These are phyloP conservation scores for Entomobrya multifasciata DNA, from an alignment of 2,888 invertebrate species.

Conservation along the genomic window DNA sequence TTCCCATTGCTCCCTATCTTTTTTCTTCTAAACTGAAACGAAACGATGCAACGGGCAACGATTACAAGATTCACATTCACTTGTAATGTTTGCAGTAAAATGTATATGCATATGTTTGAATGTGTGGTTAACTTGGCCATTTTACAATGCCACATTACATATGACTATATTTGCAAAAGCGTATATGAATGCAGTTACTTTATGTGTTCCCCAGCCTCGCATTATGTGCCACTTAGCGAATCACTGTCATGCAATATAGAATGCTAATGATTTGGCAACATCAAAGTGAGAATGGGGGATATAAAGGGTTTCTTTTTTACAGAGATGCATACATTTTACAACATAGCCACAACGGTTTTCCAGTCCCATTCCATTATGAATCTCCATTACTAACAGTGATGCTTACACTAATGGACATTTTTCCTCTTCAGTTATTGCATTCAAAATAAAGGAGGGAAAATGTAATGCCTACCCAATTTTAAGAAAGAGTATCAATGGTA, in stretches of 20 bases:
- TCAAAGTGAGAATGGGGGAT: conserved; percentile 44
- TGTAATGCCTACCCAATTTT: not conserved
- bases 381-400: not conserved
- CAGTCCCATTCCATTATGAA: conserved; percentile 28
- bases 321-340: conserved; percentile 2
- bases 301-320: conserved; percentile 26
- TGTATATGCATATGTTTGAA: not conserved
- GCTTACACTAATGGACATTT: conserved; percentile 13
- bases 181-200: conserved; percentile 21
- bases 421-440: not conserved
- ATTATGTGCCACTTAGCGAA: conserved; percentile 70
- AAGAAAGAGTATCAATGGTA: no score
- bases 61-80: conserved; percentile 44
- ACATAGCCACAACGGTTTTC: conserved; percentile 32
- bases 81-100: conserved; percentile 40
- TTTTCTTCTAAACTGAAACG: conserved; percentile 17
- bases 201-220: conserved; percentile 53
- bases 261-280: conserved; percentile 70
- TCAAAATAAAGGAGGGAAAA: conserved; percentile 7
- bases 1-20: conserved; percentile 16
- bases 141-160: not conserved
- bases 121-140: not conserved
- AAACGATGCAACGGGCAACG: conserved; percentile 40
- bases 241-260: conserved; percentile 62
- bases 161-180: not conserved